These are phyloP conservation scores for Astyanax mexicanus DNA, from an alignment of 2,797 vertebrate genomes.

Conservation along the genomic window DNA sequence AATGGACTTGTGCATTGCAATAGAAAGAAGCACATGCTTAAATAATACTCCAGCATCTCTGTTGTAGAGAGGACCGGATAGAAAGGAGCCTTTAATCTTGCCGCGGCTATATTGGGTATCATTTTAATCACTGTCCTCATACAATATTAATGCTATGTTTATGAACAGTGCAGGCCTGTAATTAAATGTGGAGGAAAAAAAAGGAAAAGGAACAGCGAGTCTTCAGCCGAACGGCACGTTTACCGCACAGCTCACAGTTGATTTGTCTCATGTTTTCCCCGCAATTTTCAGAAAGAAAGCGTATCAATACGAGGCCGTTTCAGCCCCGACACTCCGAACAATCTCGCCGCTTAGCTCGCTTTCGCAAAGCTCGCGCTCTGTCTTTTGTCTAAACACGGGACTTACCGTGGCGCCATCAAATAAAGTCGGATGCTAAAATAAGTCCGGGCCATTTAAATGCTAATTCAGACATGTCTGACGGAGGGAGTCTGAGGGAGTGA, in stretches of 20 bases:
- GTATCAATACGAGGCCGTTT: slow-evolving; percentile 25
- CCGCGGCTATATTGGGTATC: slow-evolving; percentile 35
- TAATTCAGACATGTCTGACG: slow-evolving; percentile 61
- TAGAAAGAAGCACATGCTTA: slow-evolving; percentile 21
- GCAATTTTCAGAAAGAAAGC: slow-evolving; percentile 27
- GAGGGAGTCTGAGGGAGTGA: slow-evolving; percentile 8
- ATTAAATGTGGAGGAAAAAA: too few species aligned
- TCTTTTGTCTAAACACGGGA: slow-evolving; percentile 57
- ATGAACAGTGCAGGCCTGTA: slow-evolving; percentile 40
- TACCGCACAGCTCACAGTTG: slow-evolving; percentile 12
- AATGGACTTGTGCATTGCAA: slow-evolving; percentile 5
- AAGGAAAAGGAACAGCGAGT: slow-evolving; percentile 23
- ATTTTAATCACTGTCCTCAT: slow-evolving; percentile 51
- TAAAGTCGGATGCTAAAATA: slow-evolving; percentile 64
- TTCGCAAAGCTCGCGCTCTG: slow-evolving; percentile 29
- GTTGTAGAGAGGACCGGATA: slow-evolving; percentile 9
- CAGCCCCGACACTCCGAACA: neutral
- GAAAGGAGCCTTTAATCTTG: slow-evolving; percentile 29
- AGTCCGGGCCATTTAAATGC: slow-evolving; percentile 72
- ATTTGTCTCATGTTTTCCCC: slow-evolving; percentile 41
- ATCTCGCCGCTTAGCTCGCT: slow-evolving; percentile 8
- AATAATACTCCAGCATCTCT: slow-evolving; percentile 12
- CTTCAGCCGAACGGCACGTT: slow-evolving; percentile 38
- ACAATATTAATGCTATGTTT: slow-evolving; percentile 47
- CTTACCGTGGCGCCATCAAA: slow-evolving; percentile 62